Conservation (phyloP, 64 coral and sea anemone species). For the Pocillopora verrucosa region DNA sequence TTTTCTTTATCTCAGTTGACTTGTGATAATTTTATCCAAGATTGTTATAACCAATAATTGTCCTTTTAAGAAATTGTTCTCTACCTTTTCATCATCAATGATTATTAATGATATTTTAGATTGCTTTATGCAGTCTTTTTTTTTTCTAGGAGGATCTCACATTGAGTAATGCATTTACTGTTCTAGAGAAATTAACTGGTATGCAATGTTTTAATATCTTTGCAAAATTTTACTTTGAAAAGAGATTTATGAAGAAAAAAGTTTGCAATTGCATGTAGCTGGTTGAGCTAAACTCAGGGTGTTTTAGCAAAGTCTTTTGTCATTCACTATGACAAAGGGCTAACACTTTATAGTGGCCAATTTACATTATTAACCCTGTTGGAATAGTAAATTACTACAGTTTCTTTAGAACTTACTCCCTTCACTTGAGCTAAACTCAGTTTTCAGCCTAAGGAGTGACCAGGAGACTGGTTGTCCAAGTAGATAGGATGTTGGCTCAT, state of each 20-base stretch:
- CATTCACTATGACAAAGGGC: too few species aligned
- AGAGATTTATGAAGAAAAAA: background rate
- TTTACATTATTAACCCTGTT: too few species aligned
- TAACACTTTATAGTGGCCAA: too few species aligned
- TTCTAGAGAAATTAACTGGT: slow-evolving; percentile 60
- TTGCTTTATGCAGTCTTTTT: background rate
- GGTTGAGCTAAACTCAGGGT: too few species aligned
- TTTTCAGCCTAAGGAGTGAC: too few species aligned
- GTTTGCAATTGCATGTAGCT: background rate
- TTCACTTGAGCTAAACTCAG: too few species aligned
- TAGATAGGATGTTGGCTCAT: too few species aligned
- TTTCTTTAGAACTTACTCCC: too few species aligned
- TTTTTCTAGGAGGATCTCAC: slow-evolving; percentile 20
- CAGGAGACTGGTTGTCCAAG: too few species aligned
- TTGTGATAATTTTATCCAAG: too few species aligned
- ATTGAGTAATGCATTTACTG: slow-evolving; percentile 42
- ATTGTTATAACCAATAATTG: background rate
- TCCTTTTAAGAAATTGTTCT: background rate
- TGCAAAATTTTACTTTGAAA: background rate
- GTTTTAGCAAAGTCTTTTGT: background rate
- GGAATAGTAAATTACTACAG: too few species aligned
- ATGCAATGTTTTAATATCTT: background rate
- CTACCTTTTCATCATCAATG: background rate
- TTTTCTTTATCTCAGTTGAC: too few species aligned
- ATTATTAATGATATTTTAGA: background rate